These are phyloP conservation scores for Garrulus glandarius DNA, from an alignment of 2,797 vertebrate genomes.

Conservation along the genomic window DNA sequence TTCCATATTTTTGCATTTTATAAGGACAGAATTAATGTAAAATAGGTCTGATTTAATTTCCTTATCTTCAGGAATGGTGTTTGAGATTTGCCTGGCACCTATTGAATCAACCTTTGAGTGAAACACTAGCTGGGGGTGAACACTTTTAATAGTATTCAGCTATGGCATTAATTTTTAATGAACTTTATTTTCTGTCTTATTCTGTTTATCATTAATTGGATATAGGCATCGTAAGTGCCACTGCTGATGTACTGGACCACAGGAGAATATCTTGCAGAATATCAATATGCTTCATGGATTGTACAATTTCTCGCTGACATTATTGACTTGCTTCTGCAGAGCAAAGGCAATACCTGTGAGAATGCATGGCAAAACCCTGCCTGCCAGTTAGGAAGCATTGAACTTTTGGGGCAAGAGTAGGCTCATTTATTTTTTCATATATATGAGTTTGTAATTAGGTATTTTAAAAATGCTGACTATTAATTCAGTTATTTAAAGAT, in stretches of 20 bases:
- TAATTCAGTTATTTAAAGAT: neutral
- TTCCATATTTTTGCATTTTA: neutral
- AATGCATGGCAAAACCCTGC: neutral
- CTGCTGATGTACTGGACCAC: neutral
- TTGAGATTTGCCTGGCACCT: neutral
- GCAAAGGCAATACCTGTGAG: neutral
- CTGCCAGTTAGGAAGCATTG: neutral
- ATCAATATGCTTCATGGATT: neutral
- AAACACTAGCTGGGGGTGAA: neutral
- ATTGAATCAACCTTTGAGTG: neutral
- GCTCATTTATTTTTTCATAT: neutral
- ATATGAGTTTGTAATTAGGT: neutral
- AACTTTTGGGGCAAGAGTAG: neutral
- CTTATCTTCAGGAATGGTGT: neutral
- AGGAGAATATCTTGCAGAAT: neutral
- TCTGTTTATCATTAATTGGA: neutral
- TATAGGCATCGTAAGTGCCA: neutral
- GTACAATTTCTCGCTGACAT: neutral
- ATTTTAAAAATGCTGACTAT: neutral
- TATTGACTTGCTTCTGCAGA: neutral
- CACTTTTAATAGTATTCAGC: neutral
- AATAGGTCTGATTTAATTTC: neutral
- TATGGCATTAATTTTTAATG: neutral
- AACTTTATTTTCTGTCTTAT: neutral
- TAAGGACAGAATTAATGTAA: neutral